These are phyloP conservation scores for Acronicta psi DNA, from an alignment of 2,888 invertebrate genomes.

Conservation along the genomic window DNA sequence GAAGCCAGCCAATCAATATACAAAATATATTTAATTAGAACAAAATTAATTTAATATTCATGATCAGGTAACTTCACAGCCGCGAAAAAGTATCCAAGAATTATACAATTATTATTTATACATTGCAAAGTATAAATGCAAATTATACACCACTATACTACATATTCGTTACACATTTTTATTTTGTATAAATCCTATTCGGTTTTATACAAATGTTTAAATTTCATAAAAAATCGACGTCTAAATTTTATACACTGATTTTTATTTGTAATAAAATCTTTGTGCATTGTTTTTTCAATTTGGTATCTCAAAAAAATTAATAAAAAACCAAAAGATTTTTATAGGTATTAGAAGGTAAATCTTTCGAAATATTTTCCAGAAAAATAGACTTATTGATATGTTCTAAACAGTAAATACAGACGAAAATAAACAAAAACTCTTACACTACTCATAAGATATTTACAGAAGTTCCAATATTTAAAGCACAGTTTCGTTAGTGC, in stretches of 20 bases:
- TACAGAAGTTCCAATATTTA: conserved; percentile 71
- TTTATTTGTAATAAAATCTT: conserved; percentile 18
- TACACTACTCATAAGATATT: conserved; percentile 53
- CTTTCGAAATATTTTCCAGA: conserved; percentile 20
- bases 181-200: conserved; percentile 42
- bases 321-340: conserved; percentile 1
- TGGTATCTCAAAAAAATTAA: conserved; percentile 15
- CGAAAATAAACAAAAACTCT: conserved; percentile 35
- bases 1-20: conserved; percentile 70
- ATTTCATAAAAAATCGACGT: conserved; percentile 41
- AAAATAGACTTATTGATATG: conserved; percentile 45
- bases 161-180: conserved; percentile 38
- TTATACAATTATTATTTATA: conserved; percentile 43
- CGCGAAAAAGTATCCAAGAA: conserved; percentile 74
- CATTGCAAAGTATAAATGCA: conserved; percentile 50
- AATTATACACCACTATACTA: conserved; percentile 42
- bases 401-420: conserved; percentile 49
- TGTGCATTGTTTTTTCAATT: conserved; percentile 15
- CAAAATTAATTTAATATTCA: conserved; percentile 38
- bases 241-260: conserved; percentile 30
- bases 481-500: conserved; percentile 95
- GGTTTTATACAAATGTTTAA: conserved; percentile 34
- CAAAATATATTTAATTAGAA: conserved; percentile 48
- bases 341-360: conserved; percentile 25
- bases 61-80: conserved; percentile 74